Conservation (phyloP, 30 jellyfish, hydroid and myxozoan species). For the Cassiopea andromeda region DNA sequence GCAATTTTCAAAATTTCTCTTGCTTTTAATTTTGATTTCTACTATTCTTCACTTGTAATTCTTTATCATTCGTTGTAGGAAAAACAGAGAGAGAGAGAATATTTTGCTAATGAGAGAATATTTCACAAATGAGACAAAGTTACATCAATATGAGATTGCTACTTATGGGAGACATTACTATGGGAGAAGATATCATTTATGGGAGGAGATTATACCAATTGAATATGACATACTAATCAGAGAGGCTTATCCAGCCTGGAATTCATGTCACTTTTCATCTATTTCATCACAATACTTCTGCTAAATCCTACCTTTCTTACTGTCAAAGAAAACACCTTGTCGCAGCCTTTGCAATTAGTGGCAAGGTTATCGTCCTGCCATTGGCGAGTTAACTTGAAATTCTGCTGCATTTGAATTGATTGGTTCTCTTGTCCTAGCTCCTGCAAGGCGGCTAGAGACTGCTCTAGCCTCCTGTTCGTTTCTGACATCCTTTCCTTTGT, state of each 20-base stretch:
- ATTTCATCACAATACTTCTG: not conserved
- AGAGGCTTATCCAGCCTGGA: too few relatives aligned
- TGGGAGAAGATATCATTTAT: too few relatives aligned
- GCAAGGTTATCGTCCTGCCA: slow-evolving; percentile 85
- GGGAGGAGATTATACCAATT: too few relatives aligned
- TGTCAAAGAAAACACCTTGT: slow-evolving; percentile 67
- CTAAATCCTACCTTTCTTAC: slow-evolving; percentile 70
- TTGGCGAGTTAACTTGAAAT: slow-evolving; percentile 76
- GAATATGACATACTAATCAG: too few relatives aligned
- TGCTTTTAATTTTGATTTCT: too few relatives aligned
- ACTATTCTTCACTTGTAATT: too few relatives aligned
- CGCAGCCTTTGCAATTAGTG: slow-evolving; percentile 81
- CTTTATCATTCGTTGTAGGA: too few relatives aligned
- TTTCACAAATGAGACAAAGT: too few relatives aligned
- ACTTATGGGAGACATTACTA: not conserved
- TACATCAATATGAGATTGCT: not conserved
- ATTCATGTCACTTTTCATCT: too few relatives aligned
- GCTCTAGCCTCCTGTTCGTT: slow-evolving; percentile 87
- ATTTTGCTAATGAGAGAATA: too few relatives aligned
- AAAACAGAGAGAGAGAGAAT: too few relatives aligned
- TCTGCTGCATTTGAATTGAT: slow-evolving; percentile 82
- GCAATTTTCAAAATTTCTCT: too few relatives aligned
- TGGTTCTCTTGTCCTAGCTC: slow-evolving; percentile 94
- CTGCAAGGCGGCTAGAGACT: slow-evolving; percentile 81
- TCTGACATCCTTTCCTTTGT: slow-evolving; percentile 83